Base-by-base conservation (phyloP, 2,888 invertebrate species). In the Tachina grossa region DNA sequence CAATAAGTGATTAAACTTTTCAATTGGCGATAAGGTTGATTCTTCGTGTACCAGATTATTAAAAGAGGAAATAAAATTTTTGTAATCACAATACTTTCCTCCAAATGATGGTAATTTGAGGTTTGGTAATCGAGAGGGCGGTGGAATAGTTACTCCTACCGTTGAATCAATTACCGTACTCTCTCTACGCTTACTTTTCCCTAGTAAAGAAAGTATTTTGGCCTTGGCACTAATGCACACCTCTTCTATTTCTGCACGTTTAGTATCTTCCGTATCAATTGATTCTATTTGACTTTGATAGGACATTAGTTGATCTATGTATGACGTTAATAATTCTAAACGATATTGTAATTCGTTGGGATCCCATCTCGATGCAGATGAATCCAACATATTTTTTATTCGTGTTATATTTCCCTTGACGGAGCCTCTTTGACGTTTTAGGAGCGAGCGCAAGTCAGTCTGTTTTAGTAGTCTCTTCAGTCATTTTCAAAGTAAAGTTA, bases 1-100 rank as follows among this genome's bases (percentile, higher is more conserved):
- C 14, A 75, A 51, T 53, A 79, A 79, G 22, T 71, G 63, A 16
- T 71, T 79, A 13, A 79, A 79, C 19, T 79, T 79, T 63, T 79
- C 79, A 31, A 71, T 71, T 47, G 65, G 8, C 2, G 19, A 65
- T 13, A 65, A 43, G 9, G 16, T 63, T 9, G 14, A 9, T 19
- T 63, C 63, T 14, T 47, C 47, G 9, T 63, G 47, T 14, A 65
- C 31, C n/a, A 65, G 49, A 65, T 31, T 65, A 31, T 47, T 9
- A 49, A 65, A 65, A 31, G 47, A 65, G 13, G 47, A 45, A 9
- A 47, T 47, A 47, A 65, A 65, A 9, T 65, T 47, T 10, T 22
- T 65, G 49, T 65, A 31, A n/a, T 22, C 8, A 14, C 22, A 22
- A 22, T 49, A 31, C 16, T n/a, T 65, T 2, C 47, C 65, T 14